Evolutionary conservation across 2,113 vertebrate species (phyloP).

Genomic region (Poeciliopsis turrubarensis): DNA sequence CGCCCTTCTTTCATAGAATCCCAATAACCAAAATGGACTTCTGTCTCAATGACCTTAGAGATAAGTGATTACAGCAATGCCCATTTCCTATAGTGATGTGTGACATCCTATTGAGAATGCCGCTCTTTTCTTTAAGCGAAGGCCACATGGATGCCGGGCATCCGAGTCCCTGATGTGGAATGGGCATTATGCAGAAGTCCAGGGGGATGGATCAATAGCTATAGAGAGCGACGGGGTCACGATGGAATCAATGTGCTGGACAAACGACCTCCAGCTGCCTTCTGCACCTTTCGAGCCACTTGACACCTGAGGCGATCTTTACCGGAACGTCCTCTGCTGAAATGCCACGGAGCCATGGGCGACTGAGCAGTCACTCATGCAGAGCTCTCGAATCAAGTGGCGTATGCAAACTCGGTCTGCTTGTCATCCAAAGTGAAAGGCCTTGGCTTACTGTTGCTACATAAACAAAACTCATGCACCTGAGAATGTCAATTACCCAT

Average conservation of each 20-base stretch:
- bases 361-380: conserved; percentile 77
- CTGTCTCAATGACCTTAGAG: conserved; percentile 55
- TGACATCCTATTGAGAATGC: conserved; percentile 65
- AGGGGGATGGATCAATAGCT: conserved; percentile 70
- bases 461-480: conserved; percentile 75
- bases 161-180: conserved; percentile 54
- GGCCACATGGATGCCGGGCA: conserved; percentile 43
- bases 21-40: conserved; percentile 73
- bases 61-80: conserved; percentile 38
- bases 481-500: conserved; percentile 76
- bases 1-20: conserved; percentile 45
- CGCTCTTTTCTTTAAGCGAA: conserved; percentile 50
- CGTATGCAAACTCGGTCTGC: conserved; percentile 70
- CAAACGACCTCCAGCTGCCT: conserved; percentile 74
- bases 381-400: conserved; percentile 61
- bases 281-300: conserved; percentile 56
- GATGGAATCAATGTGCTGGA: conserved; percentile 70
- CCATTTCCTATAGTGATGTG: conserved; percentile 62
- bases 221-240: conserved; percentile 68
- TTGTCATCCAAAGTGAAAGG: conserved; percentile 63
- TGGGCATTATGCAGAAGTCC: conserved; percentile 65
- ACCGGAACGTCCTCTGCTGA: conserved; percentile 75
- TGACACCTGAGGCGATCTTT: conserved; percentile 77
- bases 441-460: conserved; percentile 69
- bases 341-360: conserved; percentile 73